phyloP scores from a whole-genome alignment of 1,140 invertebrate genomes.

The Probaryconus sp. region DNA sequence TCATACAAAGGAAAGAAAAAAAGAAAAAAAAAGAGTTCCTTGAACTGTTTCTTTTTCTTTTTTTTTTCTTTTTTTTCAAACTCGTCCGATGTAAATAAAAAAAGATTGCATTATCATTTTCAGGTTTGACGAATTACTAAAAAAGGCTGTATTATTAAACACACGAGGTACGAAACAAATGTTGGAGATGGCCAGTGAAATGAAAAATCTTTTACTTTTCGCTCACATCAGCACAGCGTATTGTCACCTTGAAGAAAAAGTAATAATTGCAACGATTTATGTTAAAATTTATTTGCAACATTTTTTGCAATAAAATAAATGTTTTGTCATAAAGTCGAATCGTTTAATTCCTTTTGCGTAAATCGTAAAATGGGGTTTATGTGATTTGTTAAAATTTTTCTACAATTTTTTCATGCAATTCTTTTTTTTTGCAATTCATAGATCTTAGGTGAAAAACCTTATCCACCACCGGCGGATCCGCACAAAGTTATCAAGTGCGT shows the following conservation, averaged over 20 bases:
- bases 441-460: conserved; percentile 84
- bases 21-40: too few relatives aligned
- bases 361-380: not conserved
- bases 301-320: too few relatives aligned
- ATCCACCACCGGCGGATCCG: conserved; percentile 92
- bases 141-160: conserved; percentile 86
- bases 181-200: conserved; percentile 85
- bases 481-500: conserved; percentile 92
- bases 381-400: not conserved
- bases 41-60: too few relatives aligned
- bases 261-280: conserved; percentile 34
- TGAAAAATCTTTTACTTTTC: conserved; percentile 83
- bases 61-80: not conserved
- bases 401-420: conserved; percentile 6
- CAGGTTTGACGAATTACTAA: conserved; percentile 86
- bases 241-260: conserved; percentile 80
- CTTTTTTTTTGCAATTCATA: too few relatives aligned
- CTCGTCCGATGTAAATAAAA: not conserved
- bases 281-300: too few relatives aligned
- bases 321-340: not conserved
- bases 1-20: too few relatives aligned
- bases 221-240: conserved; percentile 83
- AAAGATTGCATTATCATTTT: conserved; percentile 5
- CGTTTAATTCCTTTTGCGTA: not conserved
- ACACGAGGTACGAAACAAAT: conserved; percentile 86